Evolutionary conservation across 2,113 vertebrate species (phyloP).

Genomic region (Pandion haliaetus): DNA sequence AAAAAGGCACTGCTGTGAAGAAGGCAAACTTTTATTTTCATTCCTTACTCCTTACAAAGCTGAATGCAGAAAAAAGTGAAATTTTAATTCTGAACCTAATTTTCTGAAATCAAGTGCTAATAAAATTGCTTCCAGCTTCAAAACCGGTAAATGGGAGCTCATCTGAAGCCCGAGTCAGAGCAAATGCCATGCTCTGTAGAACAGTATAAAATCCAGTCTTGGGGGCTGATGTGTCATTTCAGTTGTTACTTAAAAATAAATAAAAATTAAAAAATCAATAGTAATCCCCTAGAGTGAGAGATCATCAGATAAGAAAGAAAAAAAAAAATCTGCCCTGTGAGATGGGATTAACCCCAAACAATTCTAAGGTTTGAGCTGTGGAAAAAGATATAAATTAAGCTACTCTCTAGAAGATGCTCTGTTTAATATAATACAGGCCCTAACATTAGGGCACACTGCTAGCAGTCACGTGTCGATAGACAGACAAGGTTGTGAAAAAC

Average conservation of each 20-base stretch:
- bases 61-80: not conserved
- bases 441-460: not conserved
- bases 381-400: not conserved
- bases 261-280: not conserved
- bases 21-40: not conserved
- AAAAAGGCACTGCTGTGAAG: not conserved
- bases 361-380: not conserved
- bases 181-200: not conserved
- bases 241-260: not conserved
- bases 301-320: not conserved
- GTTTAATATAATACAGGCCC: not conserved
- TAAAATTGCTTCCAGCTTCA: not conserved
- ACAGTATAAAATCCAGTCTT: not conserved
- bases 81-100: not conserved
- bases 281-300: not conserved
- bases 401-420: not conserved
- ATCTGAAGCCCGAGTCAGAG: not conserved
- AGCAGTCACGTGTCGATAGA: accelerated
- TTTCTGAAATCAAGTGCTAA: not conserved
- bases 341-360: not conserved
- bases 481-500: not conserved
- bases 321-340: not conserved
- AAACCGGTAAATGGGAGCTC: not conserved
- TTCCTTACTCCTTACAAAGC: not conserved
- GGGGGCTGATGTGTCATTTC: not conserved